phyloP scores from a whole-genome alignment of 2,113 vertebrate genomes.

The Elephas maximus region DNA sequence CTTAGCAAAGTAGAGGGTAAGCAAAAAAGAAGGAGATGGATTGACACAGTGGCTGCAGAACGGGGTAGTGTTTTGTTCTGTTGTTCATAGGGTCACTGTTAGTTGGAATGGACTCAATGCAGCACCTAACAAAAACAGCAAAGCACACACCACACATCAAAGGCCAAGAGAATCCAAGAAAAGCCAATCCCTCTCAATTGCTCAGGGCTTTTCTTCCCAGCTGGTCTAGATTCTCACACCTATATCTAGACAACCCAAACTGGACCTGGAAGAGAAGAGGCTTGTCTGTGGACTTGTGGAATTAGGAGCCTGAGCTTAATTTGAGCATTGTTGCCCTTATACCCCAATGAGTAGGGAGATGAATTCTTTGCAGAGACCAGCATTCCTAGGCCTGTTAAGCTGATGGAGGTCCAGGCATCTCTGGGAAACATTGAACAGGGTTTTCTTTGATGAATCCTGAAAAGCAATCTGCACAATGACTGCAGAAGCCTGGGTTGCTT shows the following conservation, averaged over 20 bases:
- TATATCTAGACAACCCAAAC: neutral
- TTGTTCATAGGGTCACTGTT: no score
- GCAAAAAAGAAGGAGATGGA: no score
- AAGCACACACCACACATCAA: fast-evolving
- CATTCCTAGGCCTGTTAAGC: neutral
- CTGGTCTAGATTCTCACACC: neutral
- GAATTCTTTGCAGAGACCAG: neutral
- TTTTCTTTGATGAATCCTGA: neutral
- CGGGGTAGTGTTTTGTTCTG: no score
- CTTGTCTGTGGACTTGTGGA: neutral
- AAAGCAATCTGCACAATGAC: neutral
- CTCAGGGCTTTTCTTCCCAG: neutral
- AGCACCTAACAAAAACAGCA: no score
- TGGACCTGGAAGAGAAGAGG: neutral
- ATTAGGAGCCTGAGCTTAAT: neutral
- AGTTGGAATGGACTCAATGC: no score
- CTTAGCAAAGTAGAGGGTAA: no score
- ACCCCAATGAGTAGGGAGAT: neutral
- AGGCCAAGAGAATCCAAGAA: neutral
- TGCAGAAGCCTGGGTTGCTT: neutral
- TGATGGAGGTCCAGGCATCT: neutral
- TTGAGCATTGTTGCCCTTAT: neutral
- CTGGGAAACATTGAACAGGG: neutral
- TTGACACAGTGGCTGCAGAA: no score
- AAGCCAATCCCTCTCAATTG: neutral